Evolutionary conservation across 2,797 vertebrate species (phyloP), one percentile per base, ranked within the genome.

Genomic region (Lutjanus campechanus): DNA sequence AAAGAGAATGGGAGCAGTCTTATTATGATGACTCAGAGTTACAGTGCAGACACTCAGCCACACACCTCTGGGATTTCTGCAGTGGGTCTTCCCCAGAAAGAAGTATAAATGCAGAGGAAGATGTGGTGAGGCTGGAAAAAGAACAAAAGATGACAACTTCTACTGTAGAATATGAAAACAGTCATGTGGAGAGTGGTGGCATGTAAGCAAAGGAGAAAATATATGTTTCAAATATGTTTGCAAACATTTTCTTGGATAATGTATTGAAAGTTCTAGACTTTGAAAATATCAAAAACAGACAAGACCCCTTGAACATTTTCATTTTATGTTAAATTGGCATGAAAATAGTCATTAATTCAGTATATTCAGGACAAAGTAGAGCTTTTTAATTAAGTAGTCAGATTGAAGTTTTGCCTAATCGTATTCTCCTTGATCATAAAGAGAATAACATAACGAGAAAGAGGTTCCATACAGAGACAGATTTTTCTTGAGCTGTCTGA

Each of bases 11-110:
- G 46, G 56, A 78, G 79, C 72, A 77, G 79, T 74, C 47, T 60
- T 49, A 55, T 85, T 20, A 67, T 62, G 54, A 82, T 87, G 79
- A 84, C 80, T 84, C 81, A 79, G 67, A 63, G 49, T 76, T 85
- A 82, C 66, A 75, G 61, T 43, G 44, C 66, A 83, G 59, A 85
- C 40, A 55, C 53, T 75, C 64, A 77, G 66, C 15, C 66, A 70
- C 62, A 77, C 17, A 76, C 72, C 59, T 78, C 67, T 11, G 68
- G 76, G 83, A 84, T 82, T 86, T 80, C 66, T 81, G 59, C 6
- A 43, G 13, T 19, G 20, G 77, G 68, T 74, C 58, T 79, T 80
- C 51, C 65, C 76, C 47, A 22, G 40, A 69, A 82, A 54, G 5
- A 73, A 40, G 41, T 20, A 36, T 0, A 70, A 53, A 74, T 63